Percentiles rank a stretch among this genome's conserved stretches.
Evolutionary conservation across 64 coral and sea anemone species (phyloP).

Genomic region (Pachyseris speciosa): DNA sequence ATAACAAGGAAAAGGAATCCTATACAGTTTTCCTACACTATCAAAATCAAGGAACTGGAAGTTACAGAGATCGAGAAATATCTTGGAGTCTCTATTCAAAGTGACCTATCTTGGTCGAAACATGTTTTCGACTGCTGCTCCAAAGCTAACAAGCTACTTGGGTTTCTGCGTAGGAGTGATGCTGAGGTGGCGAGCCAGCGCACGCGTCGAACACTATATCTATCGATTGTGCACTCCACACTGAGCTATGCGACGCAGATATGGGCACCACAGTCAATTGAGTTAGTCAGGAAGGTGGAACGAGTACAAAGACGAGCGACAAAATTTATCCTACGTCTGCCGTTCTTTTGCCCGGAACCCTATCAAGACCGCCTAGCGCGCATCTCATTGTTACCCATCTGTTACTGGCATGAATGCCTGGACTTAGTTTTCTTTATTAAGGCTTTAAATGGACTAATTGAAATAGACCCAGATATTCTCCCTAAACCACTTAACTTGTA

Average conservation of each 20-base stretch:
- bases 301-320: neutral
- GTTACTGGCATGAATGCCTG: neutral
- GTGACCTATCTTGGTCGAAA: neutral
- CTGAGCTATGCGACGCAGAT: neutral
- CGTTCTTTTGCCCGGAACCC: neutral
- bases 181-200: neutral
- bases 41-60: slow-evolving; percentile 16
- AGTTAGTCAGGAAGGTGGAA: too few species aligned
- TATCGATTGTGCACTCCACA: neutral
- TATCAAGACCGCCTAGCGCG: neutral
- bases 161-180: neutral
- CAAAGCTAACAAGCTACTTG: slow-evolving; percentile 11
- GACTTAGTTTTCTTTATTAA: too few species aligned
- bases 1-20: slow-evolving; percentile 35
- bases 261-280: neutral
- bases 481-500: too few species aligned
- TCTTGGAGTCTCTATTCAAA: slow-evolving; percentile 39
- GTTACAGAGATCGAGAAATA: neutral
- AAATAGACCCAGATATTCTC: too few species aligned
- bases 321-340: neutral
- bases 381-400: neutral
- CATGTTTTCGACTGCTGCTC: neutral
- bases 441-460: too few species aligned
- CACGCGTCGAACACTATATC: neutral
- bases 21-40: neutral